These are phyloP conservation scores for Batillaria attramentaria DNA, from an alignment of 1,140 invertebrate species.

Conservation along the genomic window DNA sequence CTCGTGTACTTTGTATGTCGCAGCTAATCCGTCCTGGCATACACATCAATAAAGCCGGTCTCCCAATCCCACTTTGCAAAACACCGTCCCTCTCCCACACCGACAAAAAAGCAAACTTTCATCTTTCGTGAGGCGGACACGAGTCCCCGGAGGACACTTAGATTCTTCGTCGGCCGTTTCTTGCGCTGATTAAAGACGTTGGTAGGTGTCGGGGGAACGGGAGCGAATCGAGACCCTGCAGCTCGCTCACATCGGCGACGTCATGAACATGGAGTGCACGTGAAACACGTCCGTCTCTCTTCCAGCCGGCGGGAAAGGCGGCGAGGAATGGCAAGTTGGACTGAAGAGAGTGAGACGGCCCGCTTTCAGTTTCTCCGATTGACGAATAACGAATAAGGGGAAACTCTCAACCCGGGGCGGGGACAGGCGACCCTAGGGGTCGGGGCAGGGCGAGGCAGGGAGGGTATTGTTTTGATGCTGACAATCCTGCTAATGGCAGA, in stretches of 20 bases:
- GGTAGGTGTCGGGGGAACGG: slow-evolving; percentile 11
- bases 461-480: slow-evolving; percentile 37
- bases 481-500: slow-evolving; percentile 33
- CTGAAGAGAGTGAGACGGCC: not conserved
- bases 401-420: too few relatives aligned
- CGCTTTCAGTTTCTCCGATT: not conserved
- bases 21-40: slow-evolving; percentile 31
- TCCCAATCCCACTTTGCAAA: not conserved
- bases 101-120: slow-evolving; percentile 20
- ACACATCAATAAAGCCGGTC: slow-evolving; percentile 23
- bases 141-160: slow-evolving; percentile 27
- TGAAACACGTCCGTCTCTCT: not conserved
- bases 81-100: not conserved
- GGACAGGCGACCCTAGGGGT: slow-evolving; percentile 12
- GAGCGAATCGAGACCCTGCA: not conserved
- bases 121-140: slow-evolving; percentile 18
- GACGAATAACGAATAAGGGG: slow-evolving; percentile 14
- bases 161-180: slow-evolving; percentile 13
- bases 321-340: not conserved
- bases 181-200: slow-evolving; percentile 26
- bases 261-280: not conserved
- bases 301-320: not conserved
- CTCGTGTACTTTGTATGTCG: slow-evolving; percentile 34
- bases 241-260: not conserved
- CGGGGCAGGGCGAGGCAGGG: not conserved